Evolutionary conservation across 2,113 vertebrate species (phyloP).

Genomic region (Stercorarius parasiticus): DNA sequence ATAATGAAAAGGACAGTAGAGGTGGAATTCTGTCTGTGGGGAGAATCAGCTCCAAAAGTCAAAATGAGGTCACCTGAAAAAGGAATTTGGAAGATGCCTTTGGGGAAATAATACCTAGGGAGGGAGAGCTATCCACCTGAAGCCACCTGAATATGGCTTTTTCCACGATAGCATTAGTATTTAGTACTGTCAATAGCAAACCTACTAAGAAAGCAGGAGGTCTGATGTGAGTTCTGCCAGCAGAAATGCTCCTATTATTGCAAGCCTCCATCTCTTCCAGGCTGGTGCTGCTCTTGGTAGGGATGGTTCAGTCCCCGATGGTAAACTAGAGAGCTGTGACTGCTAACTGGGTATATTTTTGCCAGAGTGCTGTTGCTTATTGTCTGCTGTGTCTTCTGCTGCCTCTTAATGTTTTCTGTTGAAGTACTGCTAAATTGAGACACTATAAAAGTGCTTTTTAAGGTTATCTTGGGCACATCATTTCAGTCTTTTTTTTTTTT

Average conservation of each 20-base stretch:
- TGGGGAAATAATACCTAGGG: accelerated
- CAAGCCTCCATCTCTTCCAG: not conserved
- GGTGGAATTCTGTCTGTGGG: not conserved
- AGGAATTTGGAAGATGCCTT: not conserved
- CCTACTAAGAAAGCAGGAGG: not conserved
- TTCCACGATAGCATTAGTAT: accelerated
- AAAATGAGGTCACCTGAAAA: not conserved
- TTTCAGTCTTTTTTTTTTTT: not conserved
- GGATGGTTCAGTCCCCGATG: accelerated
- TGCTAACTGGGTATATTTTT: not conserved
- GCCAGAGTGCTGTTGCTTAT: not conserved
- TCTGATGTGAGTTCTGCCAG: not conserved
- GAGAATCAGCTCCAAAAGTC: not conserved
- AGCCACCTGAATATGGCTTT: not conserved
- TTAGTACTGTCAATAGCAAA: not conserved
- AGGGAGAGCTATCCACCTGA: not conserved
- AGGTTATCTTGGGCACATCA: not conserved
- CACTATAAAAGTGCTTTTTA: not conserved
- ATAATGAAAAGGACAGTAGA: not conserved
- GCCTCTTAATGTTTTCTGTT: not conserved
- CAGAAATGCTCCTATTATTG: not conserved
- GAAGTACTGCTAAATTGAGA: not conserved
- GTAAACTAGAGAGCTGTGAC: not conserved
- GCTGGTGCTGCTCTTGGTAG: not conserved
- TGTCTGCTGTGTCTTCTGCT: not conserved